These are phyloP conservation scores for Drepana falcataria DNA, from an alignment of 2,888 invertebrate species.

Conservation along the genomic window DNA sequence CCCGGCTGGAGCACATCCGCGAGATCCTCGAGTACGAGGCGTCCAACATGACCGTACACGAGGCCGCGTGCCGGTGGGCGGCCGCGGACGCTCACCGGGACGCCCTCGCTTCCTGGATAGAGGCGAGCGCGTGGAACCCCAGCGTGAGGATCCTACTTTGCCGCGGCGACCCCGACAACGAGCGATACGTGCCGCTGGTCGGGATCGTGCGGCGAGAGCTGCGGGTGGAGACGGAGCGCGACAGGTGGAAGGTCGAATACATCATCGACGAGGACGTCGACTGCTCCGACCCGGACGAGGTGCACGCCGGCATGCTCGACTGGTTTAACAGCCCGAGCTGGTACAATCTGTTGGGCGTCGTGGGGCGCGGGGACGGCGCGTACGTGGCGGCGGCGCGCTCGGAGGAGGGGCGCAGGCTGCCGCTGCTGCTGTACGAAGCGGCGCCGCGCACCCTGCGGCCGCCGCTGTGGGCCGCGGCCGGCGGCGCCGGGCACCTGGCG, in stretches of 20 bases:
- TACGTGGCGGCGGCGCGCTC: conserved; percentile 3
- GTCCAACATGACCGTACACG: background rate
- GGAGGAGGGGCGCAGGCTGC: conserved; percentile 3
- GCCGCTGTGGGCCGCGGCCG: conserved; percentile 16
- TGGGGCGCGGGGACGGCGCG: conserved; percentile 11
- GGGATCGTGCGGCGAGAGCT: background rate
- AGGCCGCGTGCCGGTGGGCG: background rate
- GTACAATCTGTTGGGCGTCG: conserved; percentile 14
- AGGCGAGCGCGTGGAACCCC: background rate
- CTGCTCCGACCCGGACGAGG: conserved; percentile 9
- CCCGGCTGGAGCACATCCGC: background rate
- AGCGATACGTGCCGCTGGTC: background rate
- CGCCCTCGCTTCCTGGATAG: background rate
- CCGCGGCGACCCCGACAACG: background rate
- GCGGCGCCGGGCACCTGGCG: conserved; percentile 12
- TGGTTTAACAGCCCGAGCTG: background rate
- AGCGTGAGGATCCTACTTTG: background rate
- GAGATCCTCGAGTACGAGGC: background rate
- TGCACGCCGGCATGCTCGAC: background rate
- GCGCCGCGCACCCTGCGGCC: conserved; percentile 6
- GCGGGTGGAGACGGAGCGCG: background rate
- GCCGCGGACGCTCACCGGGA: background rate
- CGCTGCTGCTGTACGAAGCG: conserved; percentile 18
- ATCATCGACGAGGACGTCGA: background rate
- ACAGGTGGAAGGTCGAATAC: background rate